These are phyloP conservation scores for Streptopelia turtur DNA, from an alignment of 2,797 vertebrate genomes.

Conservation along the genomic window DNA sequence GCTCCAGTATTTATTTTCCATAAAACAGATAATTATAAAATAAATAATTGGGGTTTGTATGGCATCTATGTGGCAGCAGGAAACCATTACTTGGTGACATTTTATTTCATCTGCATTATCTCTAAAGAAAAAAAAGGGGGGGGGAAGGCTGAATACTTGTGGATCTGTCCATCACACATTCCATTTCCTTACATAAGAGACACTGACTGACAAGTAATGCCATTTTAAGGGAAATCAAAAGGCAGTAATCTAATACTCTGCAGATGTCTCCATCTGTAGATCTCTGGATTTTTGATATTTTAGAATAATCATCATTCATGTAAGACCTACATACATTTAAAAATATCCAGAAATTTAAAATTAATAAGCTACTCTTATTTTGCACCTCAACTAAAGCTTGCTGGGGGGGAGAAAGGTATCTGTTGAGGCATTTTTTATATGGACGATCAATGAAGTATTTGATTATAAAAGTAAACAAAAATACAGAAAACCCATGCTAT, in stretches of 20 bases:
- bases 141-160: not conserved
- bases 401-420: not conserved
- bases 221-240: not conserved
- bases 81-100: conserved; percentile 16
- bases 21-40: conserved; percentile 48
- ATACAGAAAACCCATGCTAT: not conserved
- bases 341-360: not conserved
- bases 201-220: not conserved
- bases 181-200: not conserved
- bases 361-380: not conserved
- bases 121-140: not conserved
- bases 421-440: not conserved
- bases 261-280: not conserved
- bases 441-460: not conserved
- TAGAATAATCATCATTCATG: fast-evolving
- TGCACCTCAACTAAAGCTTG: not conserved
- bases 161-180: not conserved
- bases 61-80: conserved; percentile 10
- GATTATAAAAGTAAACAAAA: not conserved
- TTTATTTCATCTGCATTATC: conserved; percentile 25
- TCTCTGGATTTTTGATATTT: not conserved
- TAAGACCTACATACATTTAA: not conserved
- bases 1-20: conserved; percentile 37
- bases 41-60: conserved; percentile 33
- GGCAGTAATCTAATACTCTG: not conserved